A percentile compares a stretch with the other conserved stretches of the same genome.
phyloP scores from a whole-genome alignment of 1,140 invertebrate genomes.

The Phthorimaea operculella region DNA sequence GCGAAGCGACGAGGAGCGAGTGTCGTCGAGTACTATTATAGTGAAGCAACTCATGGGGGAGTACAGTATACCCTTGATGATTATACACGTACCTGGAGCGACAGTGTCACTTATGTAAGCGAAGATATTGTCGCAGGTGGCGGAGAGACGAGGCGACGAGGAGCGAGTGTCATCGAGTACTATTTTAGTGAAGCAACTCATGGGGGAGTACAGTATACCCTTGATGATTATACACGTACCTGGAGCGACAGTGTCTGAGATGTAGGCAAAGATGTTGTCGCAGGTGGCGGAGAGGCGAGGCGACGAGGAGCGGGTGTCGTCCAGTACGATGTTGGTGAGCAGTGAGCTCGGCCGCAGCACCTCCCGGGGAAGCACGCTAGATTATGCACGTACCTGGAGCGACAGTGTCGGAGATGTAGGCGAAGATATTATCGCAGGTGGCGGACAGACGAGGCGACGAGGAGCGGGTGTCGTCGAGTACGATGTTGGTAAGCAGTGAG shows the following conservation, averaged over 20 bases:
- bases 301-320: conserved; percentile 71
- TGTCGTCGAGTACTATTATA: conserved; percentile 81
- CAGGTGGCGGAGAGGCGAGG: conserved; percentile 68
- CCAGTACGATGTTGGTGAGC: conserved; percentile 81
- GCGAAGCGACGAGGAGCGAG: conserved; percentile 52
- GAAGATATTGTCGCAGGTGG: conserved; percentile 78
- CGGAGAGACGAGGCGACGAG: conserved; percentile 52
- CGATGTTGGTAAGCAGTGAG: conserved; percentile 83
- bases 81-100: no score
- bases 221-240: no score
- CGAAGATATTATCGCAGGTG: conserved; percentile 78
- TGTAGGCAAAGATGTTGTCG: conserved; percentile 81
- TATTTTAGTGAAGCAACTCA: no score
- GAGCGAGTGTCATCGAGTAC: conserved; percentile 72
- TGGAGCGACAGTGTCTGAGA: conserved; percentile 80
- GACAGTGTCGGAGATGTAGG: conserved; percentile 83
- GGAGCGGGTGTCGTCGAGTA: conserved; percentile 76
- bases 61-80: no score
- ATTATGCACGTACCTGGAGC: conserved; percentile 74
- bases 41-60: conserved; percentile 76
- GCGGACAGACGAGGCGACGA: conserved; percentile 58
- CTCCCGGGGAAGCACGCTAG: conserved; percentile 75
- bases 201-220: no score
- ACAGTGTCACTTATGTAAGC: conserved; percentile 82
- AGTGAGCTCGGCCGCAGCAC: conserved; percentile 76